Evolutionary conservation across 53 echinoderm and acorn worm genomes (phyloP).

Genomic region (Echinometra lucunter): DNA sequence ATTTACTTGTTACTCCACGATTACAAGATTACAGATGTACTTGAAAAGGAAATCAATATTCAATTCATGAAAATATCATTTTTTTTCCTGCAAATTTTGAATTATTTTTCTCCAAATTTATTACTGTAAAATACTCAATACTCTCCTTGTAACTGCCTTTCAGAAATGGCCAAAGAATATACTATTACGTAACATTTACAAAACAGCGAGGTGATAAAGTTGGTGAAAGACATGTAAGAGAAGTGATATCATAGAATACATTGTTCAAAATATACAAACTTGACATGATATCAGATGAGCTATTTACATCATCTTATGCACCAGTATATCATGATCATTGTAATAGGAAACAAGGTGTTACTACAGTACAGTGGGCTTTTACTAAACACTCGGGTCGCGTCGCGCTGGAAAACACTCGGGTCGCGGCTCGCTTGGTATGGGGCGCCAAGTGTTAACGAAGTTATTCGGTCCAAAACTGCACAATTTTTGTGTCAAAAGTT

Average conservation of each 20-base stretch:
- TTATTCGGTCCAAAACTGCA: no score
- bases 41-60: no score
- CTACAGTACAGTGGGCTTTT: background rate
- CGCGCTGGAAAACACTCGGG: no score
- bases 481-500: no score
- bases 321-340: background rate
- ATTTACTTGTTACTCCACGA: no score
- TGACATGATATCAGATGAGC: background rate
- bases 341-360: background rate
- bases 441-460: no score
- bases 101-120: background rate
- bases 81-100: background rate
- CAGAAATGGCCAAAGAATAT: background rate
- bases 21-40: no score
- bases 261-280: slow-evolving; percentile 40
- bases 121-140: background rate
- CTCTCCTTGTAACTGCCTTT: background rate
- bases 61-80: no score
- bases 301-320: slow-evolving; percentile 13
- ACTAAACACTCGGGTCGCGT: no score
- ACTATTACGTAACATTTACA: background rate
- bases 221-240: slow-evolving; percentile 15
- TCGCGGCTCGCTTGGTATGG: no score
- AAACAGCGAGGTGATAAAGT: background rate
- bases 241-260: slow-evolving; percentile 4